Base-by-base conservation (phyloP, 2,113 vertebrate species). In the Ptilonorhynchus violaceus region DNA sequence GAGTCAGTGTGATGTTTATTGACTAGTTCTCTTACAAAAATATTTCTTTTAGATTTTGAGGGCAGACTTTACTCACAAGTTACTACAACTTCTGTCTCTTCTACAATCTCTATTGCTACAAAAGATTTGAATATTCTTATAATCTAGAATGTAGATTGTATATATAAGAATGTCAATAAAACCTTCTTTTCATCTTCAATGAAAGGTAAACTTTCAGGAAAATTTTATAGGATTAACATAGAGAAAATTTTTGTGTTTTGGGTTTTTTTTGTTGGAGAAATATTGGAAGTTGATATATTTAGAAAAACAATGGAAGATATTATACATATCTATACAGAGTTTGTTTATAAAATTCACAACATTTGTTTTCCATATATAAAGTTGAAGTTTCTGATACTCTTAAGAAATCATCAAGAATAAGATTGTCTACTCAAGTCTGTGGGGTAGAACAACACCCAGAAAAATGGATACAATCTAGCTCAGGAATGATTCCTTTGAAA, bases 401-500 rank as follows among this genome's bases (percentile, higher is more conserved):
- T 46, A 74, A 88, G 33, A 77, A 87, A 77, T 80, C 30, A 89
- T 16, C 24, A 91, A 62, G n/a, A 91, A 66, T 59, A 94, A 82
- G 64, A 78, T 63, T 81, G 31, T 49, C 67, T 73, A 33, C 50
- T 90, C 60, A 30, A 76, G 33, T 92, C 91, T 87, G 7, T 24
- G 59, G 72, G 35, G 64, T 59, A 88, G 77, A 95, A 80, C 53
- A 95, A 53, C 79, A 94, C 37, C 62, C 80, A 75, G 55, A 97
- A 86, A 95, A 95, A 89, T 92, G 52, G 95, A 88, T 46, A 35
- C 11, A 81, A 56, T 88, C 80, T 92, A 97, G 58, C 73, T 73
- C 80, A 92, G 85, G 85, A 97, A 97, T 88, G 15, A 89, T 86
- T 85, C 52, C 77, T 95, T 97, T 96, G 95, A 97, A 97, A 94